Base-by-base conservation (phyloP, 30 jellyfish, hydroid and myxozoan species). In the Turritopsis dohrnii region DNA sequence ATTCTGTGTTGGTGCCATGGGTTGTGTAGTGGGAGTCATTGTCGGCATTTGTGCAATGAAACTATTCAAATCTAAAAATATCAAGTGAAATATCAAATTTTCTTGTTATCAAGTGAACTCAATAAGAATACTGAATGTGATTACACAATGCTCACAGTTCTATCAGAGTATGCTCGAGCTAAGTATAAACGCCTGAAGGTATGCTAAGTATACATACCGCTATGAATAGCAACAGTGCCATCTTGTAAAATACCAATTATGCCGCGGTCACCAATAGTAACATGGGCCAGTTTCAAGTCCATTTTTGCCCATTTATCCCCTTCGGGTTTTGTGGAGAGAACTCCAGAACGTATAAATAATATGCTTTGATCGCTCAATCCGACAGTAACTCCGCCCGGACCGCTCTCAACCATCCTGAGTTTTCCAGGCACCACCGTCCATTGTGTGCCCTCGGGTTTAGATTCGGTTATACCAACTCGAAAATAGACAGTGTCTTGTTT, bases 371-470 rank as follows among this genome's bases (percentile, higher is more conserved):
- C 97, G 30, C 96, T 76, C 54, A 91, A 83, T 19, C 97, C 97
- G 27, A 91, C 97, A 17, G 97, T 91, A 41, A 81, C 71, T 18
- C 97, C 97, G 60, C 83, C 79, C 21, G 84, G 89, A 26, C 92
- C 92, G 41, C 92, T 85, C 74, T 81, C 96, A 21, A 93, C 94
- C 96, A 87, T 89, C 29, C 96, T 53, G 52, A 93, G 88, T 29
- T 89, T 85, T 1, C 98, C 98, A 41, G 92, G 96, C 8, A 93
- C 77, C 24, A 84, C 84, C 75, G 80, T 82, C 99, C 99, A 94
- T 75, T 94, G 96, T 8, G 65, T 71, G 17, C 99, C 99, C 54
- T 89, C 89, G 1, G 99, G 99, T 52, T 27, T 65, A 1, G 53
- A 79, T 7, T 79, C 83, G 52, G 91, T 74, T 16, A 94, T 93